Base-by-base conservation (phyloP, 1,140 invertebrate species). In the Drosophila miranda region DNA sequence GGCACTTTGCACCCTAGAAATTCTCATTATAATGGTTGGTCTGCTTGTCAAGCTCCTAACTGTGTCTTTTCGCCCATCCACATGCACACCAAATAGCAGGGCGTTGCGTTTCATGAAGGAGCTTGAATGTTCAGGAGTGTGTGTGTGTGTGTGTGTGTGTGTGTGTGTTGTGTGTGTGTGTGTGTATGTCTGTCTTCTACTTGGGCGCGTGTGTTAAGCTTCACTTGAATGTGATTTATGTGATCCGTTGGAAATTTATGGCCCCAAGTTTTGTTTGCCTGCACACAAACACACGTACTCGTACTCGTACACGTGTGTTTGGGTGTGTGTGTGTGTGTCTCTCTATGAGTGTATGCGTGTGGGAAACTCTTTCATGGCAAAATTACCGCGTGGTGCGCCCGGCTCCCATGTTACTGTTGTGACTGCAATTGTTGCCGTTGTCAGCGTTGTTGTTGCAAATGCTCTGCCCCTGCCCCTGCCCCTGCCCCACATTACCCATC, bases 171-270 rank as follows among this genome's bases (percentile, higher is more conserved):
- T 16, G 16, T 16, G 16, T 16, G 30, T 9, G 2, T 30, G 54
- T 59, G 53, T 61, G 49, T 60, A 42, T 57, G 45, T 62, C 62
- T 75, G 71, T 68, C 80, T 75, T 82, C 82, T 81, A 87, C 78
- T 86, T 87, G 78, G 78, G 78, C 75, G 78, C 82, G 82, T 87
- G 82, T 88, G 82, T 86, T 88, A 86, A 86, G 82, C 82, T 86
- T 86, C 82, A 86, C 82, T 86, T 86, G 82, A 86, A 86, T 87
- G 82, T 86, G 82, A 86, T 86, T 86, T 86, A 86, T 86, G 82
- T 86, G 82, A 86, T 86, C 82, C 82, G 82, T 78, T 82, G 74
- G 21, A 82, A 86, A 86, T 86, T 86, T 86, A 86, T 86, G 69
- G 82, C 82, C 82, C 58, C 75, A 86, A 86, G 64, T 86, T 86